A percentile compares a stretch with the other conserved stretches of the same genome.
These are phyloP conservation scores for Drosophila miranda DNA, from an alignment of 1,140 invertebrate genomes.

Conservation along the genomic window DNA sequence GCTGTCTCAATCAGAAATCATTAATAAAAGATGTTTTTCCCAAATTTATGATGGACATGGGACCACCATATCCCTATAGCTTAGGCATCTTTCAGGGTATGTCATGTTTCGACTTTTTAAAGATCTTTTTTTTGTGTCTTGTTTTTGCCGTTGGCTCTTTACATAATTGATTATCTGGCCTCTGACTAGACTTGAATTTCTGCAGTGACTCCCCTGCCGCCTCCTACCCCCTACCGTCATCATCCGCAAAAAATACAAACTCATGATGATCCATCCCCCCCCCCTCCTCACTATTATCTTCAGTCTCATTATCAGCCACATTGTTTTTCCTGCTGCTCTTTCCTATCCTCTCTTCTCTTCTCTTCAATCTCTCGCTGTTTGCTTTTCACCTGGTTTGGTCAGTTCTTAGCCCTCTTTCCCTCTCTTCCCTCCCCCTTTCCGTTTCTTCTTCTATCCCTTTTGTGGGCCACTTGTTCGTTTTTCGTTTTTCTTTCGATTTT, in stretches of 20 bases:
- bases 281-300: background rate
- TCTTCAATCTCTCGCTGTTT: no score
- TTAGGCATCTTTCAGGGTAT: no score
- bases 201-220: background rate
- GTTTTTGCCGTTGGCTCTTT: constrained; percentile 36
- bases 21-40: no score
- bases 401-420: background rate
- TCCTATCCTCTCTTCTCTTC: background rate
- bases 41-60: no score
- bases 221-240: background rate
- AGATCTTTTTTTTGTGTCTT: constrained; percentile 5
- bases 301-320: constrained; percentile 20
- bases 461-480: background rate
- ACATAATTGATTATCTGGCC: constrained; percentile 72
- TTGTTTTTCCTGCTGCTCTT: constrained; percentile 6
- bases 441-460: background rate
- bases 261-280: no score
- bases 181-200: constrained; percentile 29
- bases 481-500: constrained; percentile 38
- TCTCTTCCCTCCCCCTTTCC: no score
- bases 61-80: no score
- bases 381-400: constrained; percentile 19
- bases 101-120: no score
- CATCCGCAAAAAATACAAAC: no score
- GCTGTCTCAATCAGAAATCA: no score